These are phyloP conservation scores for Drosophila picticornis DNA, from an alignment of 2,888 invertebrate genomes.

Conservation along the genomic window DNA sequence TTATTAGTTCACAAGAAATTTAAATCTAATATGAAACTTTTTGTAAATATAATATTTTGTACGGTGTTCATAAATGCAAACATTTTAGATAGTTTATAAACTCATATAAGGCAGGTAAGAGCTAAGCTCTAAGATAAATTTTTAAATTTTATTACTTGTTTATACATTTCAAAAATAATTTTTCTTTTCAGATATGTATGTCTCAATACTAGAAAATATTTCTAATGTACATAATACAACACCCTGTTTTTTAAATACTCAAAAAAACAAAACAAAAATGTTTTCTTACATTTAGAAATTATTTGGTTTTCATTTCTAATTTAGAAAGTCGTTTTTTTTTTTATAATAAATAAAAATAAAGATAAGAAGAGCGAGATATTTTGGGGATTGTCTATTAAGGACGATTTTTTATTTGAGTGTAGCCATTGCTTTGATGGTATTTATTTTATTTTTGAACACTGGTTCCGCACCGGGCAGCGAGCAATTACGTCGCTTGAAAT, in stretches of 20 bases:
- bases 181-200: too few species aligned
- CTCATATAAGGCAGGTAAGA: not conserved
- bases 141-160: not conserved
- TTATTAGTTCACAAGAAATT: not conserved
- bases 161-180: too few species aligned
- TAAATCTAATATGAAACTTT: not conserved
- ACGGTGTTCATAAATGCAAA: too few species aligned
- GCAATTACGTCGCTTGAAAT: slow-evolving; percentile 79
- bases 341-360: not conserved
- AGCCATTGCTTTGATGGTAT: slow-evolving; percentile 45
- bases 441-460: slow-evolving; percentile 54
- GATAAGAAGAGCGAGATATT: not conserved
- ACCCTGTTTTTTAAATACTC: too few species aligned
- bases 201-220: too few species aligned
- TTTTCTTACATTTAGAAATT: not conserved
- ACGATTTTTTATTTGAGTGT: not conserved
- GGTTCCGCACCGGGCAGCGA: slow-evolving; percentile 30
- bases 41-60: too few species aligned
- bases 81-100: too few species aligned
- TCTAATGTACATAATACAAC: too few species aligned
- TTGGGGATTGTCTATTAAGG: not conserved
- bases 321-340: not conserved
- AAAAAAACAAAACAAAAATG: too few species aligned
- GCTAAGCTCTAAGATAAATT: not conserved
- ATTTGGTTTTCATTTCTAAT: too few species aligned